Base-by-base conservation (phyloP, 2,113 vertebrate species). In the Nerophis ophidion region DNA sequence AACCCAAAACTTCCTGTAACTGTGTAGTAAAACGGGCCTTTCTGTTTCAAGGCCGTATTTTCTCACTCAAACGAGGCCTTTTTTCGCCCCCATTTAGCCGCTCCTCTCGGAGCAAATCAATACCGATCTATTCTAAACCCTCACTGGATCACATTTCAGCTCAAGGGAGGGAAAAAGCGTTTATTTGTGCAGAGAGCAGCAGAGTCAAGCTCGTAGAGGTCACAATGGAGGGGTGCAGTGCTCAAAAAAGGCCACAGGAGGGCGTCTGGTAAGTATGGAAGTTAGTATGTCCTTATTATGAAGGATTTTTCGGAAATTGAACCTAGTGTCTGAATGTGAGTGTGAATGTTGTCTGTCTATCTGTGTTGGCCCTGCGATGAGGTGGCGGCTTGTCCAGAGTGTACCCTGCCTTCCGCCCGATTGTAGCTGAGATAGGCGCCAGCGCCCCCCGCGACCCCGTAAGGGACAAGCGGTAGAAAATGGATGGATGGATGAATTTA, bases 91-190 rank as follows among this genome's bases (percentile, higher is more conserved):
- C 40, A 11, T 44, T 48, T 15, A 45, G n/a, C 69, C 34, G 7
- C 33, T 52, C 62, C 54, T 57, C 65, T 67, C 0, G 0, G 63
- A 81, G 81, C 84, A 48, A 84, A 81, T 84, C 84, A 51, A 84
- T 79, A 53, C 1, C 17, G 60, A 66, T 68, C 79, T 83, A 84
- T 84, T 74, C 53, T 60, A 56, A 66, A 72, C 74, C 34, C 26
- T 56, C 12, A 14, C 60, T 26, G 68, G 58, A 65, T 84, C 63
- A 63, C 70, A 67, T 63, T 72, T 59, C 67, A 59, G 64, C 71
- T 72, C 58, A 71, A 12, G 75, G 65, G 71, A 55, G 70, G 78
- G 76, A 62, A 47, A 62, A 62, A 76, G 70, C 71, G 61, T 36
- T 65, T 61, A 68, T 26, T 72, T 26, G 44, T 55, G 17, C 52